Evolutionary conservation across 2,113 vertebrate genomes (phyloP).

Genomic region (Xerus inauris): DNA sequence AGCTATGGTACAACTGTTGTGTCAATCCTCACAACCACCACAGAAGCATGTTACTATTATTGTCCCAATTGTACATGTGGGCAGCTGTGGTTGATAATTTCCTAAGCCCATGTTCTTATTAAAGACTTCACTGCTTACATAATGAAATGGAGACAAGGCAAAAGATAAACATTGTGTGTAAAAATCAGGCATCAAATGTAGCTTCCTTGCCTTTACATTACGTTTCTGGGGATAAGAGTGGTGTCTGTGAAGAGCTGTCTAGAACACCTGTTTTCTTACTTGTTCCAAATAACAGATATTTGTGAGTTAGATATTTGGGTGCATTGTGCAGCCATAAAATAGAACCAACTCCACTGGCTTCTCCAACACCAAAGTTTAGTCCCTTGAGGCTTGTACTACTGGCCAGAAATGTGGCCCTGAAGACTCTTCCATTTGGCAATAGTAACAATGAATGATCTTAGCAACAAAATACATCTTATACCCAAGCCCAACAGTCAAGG

Average conservation of each 20-base stretch:
- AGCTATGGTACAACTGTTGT: not conserved
- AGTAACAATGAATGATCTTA: not conserved
- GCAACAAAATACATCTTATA: not conserved
- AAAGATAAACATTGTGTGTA: not conserved
- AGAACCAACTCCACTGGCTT: not conserved
- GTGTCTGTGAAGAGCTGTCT: not conserved
- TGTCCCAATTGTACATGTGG: not conserved
- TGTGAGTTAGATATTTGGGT: not conserved
- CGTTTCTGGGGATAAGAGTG: not conserved
- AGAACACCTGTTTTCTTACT: not conserved
- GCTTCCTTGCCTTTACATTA: not conserved
- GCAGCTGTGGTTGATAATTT: not conserved
- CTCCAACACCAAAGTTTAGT: not conserved
- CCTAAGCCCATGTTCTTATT: not conserved
- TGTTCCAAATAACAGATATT: not conserved
- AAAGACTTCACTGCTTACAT: not conserved
- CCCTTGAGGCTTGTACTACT: not conserved
- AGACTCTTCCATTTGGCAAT: not conserved
- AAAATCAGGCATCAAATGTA: not conserved
- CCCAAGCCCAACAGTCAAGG: not conserved
- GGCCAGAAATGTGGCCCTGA: not conserved
- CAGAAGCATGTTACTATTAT: not conserved
- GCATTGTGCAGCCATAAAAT: not conserved
- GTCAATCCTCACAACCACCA: not conserved
- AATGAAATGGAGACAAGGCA: conserved; percentile 35